Evolutionary conservation across 2,888 invertebrate genomes (phyloP).

Genomic region (Allacma fusca): DNA sequence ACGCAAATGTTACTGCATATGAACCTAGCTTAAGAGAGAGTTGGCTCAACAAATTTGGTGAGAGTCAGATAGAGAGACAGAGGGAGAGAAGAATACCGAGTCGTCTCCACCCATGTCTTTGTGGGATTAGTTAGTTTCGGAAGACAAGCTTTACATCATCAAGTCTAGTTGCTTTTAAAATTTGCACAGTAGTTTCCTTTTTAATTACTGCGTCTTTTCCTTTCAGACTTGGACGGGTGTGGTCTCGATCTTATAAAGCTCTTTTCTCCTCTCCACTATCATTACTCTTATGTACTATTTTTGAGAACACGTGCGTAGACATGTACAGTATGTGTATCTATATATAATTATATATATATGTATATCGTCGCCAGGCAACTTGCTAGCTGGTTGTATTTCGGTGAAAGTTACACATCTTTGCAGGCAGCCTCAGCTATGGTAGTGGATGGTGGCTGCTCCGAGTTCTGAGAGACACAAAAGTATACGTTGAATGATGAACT

Average conservation of each 20-base stretch:
- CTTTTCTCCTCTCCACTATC: neutral
- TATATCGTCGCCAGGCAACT: too few species aligned
- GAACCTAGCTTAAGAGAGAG: neutral
- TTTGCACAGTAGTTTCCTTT: slow-evolving; percentile 42
- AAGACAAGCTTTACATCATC: slow-evolving; percentile 44
- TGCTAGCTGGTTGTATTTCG: too few species aligned
- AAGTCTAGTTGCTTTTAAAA: slow-evolving; percentile 41
- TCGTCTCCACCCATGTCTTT: slow-evolving; percentile 43
- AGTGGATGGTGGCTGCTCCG: too few species aligned
- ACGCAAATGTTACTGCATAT: too few species aligned
- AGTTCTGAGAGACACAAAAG: too few species aligned
- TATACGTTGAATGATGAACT: neutral
- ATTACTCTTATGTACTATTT: neutral
- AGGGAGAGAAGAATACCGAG: slow-evolving; percentile 8
- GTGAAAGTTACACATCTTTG: too few species aligned
- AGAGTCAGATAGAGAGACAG: neutral
- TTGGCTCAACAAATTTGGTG: neutral
- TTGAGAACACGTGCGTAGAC: too few species aligned
- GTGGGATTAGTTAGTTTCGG: slow-evolving; percentile 42
- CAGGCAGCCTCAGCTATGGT: too few species aligned
- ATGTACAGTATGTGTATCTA: too few species aligned
- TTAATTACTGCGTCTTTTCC: slow-evolving; percentile 44
- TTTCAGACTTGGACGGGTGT: slow-evolving; percentile 31
- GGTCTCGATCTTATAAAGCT: slow-evolving; percentile 31
- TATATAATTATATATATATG: too few species aligned